Evolutionary conservation across 2,113 vertebrate species (phyloP), one percentile per base, ranked within the genome.

Genomic region (Engraulis encrasicolus): DNA sequence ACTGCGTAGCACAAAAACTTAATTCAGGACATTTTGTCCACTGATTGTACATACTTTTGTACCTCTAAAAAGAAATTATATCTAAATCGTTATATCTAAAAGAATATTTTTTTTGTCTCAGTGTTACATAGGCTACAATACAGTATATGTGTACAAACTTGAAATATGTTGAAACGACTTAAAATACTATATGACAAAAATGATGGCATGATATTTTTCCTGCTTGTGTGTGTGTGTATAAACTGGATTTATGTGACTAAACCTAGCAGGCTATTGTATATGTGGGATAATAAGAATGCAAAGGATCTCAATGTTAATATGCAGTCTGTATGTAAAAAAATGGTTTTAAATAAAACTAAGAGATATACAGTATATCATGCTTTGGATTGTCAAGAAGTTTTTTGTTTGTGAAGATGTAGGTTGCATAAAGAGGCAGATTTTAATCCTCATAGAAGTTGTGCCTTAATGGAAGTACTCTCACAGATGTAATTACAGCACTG

Each of bases 1-100:
- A 52, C 74, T 79, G 77, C 58, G 48, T 37, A 34, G 66, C 66
- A 1, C 12, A 74, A 74, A 74, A 19, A n/a, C 54, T 58, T 74
- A 17, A 74, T 74, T 34, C 66, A 74, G 66, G 31, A 74, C 9
- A 74, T 74, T 74, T 34, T n/a, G n/a, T n/a, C n/a, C n/a, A 27
- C 66, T 74, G 27, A 74, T 2, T 36, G 66, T 74, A 74, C 31
- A 71, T 74, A 74, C 31, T 74, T 71, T 74, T 74, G 66, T 74
- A 74, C 34, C 66, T 74, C 27, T 27, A 9, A 5, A n/a, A 66
- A 34, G 66, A 74, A 74, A 15, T 27, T n/a, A 31, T 23, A 6
- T 23, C 27, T 27, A 66, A n/a, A n/a, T n/a, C 40, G 3, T 3
- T 9, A 45, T 66, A 66, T 74, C 31, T 74, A 74, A 14, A 34